phyloP scores from a whole-genome alignment of 2,888 invertebrate genomes.

The Apodemia hepburni region DNA sequence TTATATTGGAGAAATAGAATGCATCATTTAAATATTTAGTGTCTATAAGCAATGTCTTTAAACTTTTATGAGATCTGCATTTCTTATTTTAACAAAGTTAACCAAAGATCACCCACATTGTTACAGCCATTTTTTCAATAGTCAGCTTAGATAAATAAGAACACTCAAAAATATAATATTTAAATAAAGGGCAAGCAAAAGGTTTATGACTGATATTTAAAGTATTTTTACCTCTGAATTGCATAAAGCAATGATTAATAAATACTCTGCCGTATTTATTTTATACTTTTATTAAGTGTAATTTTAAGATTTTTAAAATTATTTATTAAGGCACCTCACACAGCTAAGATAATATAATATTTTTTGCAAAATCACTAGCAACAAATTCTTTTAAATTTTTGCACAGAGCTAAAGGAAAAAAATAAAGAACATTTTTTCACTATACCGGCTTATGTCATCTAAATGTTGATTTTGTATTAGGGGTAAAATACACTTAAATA shows the following conservation, averaged over 20 bases:
- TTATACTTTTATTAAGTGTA: slow-evolving; percentile 16
- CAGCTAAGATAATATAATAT: slow-evolving; percentile 2
- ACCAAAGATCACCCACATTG: too few species aligned
- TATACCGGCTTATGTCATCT: too few species aligned
- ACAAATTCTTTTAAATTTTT: background rate
- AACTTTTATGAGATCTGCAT: too few species aligned
- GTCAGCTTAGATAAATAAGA: too few species aligned
- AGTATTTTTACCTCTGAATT: slow-evolving; percentile 14
- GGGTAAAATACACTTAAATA: too few species aligned
- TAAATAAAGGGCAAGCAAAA: background rate
- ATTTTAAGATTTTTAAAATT: slow-evolving; percentile 1
- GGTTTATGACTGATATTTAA: slow-evolving; percentile 6
- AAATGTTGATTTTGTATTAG: too few species aligned
- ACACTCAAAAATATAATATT: background rate
- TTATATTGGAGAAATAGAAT: too few species aligned
- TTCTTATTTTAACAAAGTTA: too few species aligned
- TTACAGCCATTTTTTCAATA: too few species aligned
- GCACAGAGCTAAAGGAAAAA: background rate
- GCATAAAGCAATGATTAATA: slow-evolving; percentile 14
- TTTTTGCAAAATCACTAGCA: background rate
- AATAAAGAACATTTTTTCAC: background rate
- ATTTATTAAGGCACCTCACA: slow-evolving; percentile 1
- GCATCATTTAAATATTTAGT: too few species aligned
- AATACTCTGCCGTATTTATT: slow-evolving; percentile 23
- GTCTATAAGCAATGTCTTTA: too few species aligned